Evolutionary conservation across 2,113 vertebrate genomes (phyloP).

Genomic region (Abramis brama): DNA sequence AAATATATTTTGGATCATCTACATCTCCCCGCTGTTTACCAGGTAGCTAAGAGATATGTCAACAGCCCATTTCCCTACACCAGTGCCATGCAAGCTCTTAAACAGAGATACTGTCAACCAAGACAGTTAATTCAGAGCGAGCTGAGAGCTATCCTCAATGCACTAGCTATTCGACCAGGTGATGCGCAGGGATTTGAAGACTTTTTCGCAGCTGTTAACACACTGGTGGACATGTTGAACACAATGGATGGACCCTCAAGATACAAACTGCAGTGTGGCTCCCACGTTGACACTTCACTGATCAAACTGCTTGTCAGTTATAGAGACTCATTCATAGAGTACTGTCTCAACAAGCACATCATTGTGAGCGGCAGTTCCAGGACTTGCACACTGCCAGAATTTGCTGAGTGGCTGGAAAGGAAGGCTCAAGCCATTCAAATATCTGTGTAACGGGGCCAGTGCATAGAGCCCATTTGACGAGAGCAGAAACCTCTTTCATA

Average conservation of each 20-base stretch:
- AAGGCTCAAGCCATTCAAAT: not conserved
- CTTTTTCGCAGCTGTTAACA: not conserved
- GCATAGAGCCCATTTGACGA: not conserved
- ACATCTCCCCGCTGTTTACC: not conserved
- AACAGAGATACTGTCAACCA: conserved; percentile 29
- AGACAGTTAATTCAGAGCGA: not conserved
- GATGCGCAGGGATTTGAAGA: not conserved
- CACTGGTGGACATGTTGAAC: not conserved
- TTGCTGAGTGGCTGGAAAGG: not conserved
- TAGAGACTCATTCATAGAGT: not conserved
- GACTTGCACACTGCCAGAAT: not conserved
- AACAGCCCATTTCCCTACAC: not conserved
- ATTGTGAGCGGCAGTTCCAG: not conserved
- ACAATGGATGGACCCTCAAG: not conserved
- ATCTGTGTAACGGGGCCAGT: not conserved
- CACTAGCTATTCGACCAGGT: not conserved
- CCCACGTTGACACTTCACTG: not conserved
- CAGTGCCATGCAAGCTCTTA: conserved; percentile 4
- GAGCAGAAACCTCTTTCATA: not conserved
- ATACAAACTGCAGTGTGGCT: not conserved
- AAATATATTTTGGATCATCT: conserved; percentile 8
- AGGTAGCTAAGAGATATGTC: conserved; percentile 19
- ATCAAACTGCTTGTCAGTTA: not conserved
- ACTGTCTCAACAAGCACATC: not conserved
- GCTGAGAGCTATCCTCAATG: not conserved